Percentiles rank a stretch among this genome's conserved stretches.
Evolutionary conservation across 2,888 invertebrate genomes (phyloP).

Genomic region (Habroteleia sp.): DNA sequence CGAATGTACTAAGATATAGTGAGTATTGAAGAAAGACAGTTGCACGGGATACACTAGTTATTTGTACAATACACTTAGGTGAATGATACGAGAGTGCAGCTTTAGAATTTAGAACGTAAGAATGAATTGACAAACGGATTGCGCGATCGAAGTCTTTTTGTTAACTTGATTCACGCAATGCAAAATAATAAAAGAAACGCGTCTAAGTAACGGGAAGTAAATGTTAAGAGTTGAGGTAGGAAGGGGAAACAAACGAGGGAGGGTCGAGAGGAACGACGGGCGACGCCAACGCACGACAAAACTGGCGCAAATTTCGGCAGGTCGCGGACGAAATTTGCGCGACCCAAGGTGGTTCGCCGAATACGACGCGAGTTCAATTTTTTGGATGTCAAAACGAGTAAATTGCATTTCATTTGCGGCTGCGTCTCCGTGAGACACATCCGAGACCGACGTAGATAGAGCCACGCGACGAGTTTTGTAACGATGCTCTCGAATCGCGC

Average conservation of each 20-base stretch:
- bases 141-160: conserved; percentile 75
- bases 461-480: no score
- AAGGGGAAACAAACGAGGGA: conserved; percentile 45
- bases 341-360: conserved; percentile 60
- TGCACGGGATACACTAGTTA: conserved; percentile 79
- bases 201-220: conserved; percentile 66
- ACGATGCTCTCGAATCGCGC: no score
- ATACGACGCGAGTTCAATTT: conserved; percentile 12
- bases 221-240: conserved; percentile 54
- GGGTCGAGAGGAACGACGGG: conserved; percentile 27
- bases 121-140: conserved; percentile 67
- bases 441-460: no score
- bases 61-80: conserved; percentile 81
- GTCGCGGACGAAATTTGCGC: conserved; percentile 77
- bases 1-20: conserved; percentile 80
- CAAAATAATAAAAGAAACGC: conserved; percentile 36
- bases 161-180: conserved; percentile 69
- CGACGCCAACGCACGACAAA: conserved; percentile 56
- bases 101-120: conserved; percentile 79
- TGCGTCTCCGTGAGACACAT: no score
- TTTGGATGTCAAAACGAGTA: no score
- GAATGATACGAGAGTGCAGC: conserved; percentile 81
- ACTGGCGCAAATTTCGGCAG: conserved; percentile 76
- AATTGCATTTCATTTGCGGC: no score
- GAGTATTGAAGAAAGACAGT: conserved; percentile 76